These are phyloP conservation scores for Heteropelma amictum DNA, from an alignment of 2,888 invertebrate species.

Conservation along the genomic window DNA sequence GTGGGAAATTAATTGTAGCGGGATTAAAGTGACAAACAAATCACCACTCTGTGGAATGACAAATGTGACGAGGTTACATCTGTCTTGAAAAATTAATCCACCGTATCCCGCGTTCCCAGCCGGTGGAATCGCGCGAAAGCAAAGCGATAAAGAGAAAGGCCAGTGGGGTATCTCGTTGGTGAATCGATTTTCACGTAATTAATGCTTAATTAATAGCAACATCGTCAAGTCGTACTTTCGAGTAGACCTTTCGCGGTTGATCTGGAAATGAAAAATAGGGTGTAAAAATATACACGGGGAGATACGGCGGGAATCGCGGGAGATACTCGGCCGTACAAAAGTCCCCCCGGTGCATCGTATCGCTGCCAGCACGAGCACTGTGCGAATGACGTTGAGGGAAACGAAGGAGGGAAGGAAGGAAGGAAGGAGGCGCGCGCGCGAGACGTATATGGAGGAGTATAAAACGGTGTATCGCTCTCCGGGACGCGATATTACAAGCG, in stretches of 20 bases:
- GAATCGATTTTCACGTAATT: too few relatives aligned
- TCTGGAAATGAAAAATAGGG: too few relatives aligned
- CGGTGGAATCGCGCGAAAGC: neutral
- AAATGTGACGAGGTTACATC: neutral
- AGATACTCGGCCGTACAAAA: neutral
- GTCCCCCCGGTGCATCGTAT: neutral
- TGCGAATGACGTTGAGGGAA: constrained; percentile 80
- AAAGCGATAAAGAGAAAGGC: too few relatives aligned
- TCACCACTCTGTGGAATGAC: neutral
- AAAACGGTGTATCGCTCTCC: constrained; percentile 52
- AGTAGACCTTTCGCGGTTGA: too few relatives aligned
- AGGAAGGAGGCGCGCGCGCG: constrained; percentile 77
- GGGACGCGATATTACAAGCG: constrained; percentile 68
- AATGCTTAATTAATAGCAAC: too few relatives aligned
- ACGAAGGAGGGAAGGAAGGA: constrained; percentile 83
- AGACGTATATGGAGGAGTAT: too few relatives aligned
- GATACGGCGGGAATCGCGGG: constrained; percentile 1
- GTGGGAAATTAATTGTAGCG: neutral
- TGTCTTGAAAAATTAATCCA: neutral
- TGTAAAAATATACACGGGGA: too few relatives aligned
- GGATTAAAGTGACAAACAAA: neutral
- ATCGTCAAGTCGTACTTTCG: too few relatives aligned
- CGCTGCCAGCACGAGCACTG: neutral
- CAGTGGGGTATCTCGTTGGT: too few relatives aligned
- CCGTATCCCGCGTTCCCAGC: neutral